Base-by-base conservation (phyloP, 2,113 vertebrate genomes). In the Gymnocephalus cernua region DNA sequence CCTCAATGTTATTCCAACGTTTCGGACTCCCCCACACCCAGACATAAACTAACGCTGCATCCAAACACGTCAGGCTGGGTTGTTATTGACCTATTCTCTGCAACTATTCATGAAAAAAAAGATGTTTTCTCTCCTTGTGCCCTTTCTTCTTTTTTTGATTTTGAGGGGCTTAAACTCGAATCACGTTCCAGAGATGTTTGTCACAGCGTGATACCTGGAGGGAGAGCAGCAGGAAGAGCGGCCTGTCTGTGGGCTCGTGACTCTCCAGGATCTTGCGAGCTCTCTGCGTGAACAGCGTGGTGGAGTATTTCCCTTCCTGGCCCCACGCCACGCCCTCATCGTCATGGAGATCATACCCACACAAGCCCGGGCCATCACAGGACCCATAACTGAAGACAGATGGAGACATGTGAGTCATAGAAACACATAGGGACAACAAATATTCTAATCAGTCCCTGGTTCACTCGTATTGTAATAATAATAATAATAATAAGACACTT, bases 151-250 rank as follows among this genome's bases (percentile, higher is more conserved):
- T 35, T 12, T 56, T n/a, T 8, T 21, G 1, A 21, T 57, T 71
- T 29, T 11, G 7, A 61, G 38, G 18, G 54, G 16, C 53, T 58
- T 11, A 21, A 47, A n/a, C 5, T 1, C 18, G 3, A 47, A 25
- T 25, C 32, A 15, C 14, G 44, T 18, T 44, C 4, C 57, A 21
- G 9, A 11, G 13, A 25, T 3, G 2, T 44, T 75, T 54, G 19
- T 32, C 23, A 6, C 44, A 3, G 6, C 0, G 7, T 12, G 38
- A n/a, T 79, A 94, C 93, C 93, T 98, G 97, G 57, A 99, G 97
- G 41, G 98, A 97, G 72, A 99, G 94, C 0, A 98, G 97, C 92
- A 99, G 96, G 88, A 99, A 99, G 66, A 99, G 95, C 6, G 98
- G 98, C 75, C 85, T 91, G 75, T 82, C 93, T 3, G 95, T 85